Conservation (phyloP, 2,888 invertebrate species). For the Vesta saturnalis region DNA sequence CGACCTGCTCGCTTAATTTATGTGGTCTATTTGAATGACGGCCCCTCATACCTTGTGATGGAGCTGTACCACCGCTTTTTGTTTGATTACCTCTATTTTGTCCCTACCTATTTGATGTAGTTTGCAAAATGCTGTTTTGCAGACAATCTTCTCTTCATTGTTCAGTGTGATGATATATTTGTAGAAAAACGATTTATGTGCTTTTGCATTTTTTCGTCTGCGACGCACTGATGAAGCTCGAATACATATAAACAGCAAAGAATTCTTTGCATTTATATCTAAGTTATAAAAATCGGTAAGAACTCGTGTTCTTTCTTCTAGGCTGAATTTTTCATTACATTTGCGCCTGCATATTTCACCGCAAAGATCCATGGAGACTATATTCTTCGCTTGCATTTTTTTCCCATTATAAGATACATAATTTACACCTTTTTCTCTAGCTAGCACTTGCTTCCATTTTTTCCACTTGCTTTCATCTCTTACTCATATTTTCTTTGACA, state of each 20-base stretch:
- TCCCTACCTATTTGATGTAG: constrained; percentile 3
- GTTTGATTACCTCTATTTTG: neutral
- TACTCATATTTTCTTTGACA: too few relatives aligned
- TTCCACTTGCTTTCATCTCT: neutral
- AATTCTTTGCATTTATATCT: constrained; percentile 13
- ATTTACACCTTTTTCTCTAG: neutral
- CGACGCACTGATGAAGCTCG: neutral
- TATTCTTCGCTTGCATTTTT: neutral
- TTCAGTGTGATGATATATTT: neutral
- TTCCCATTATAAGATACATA: neutral
- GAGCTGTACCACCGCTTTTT: neutral
- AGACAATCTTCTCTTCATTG: neutral
- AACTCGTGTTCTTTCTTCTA: neutral
- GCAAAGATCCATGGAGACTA: neutral
- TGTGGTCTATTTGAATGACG: neutral
- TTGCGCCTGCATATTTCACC: too few relatives aligned
- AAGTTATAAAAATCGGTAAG: neutral
- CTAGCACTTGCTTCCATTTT: neutral
- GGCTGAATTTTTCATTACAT: too few relatives aligned
- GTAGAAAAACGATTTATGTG: neutral
- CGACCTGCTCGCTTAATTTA: neutral
- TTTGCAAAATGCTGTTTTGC: constrained; percentile 9
- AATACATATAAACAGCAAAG: constrained; percentile 15
- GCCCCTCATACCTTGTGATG: neutral
- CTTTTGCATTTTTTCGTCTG: constrained; percentile 4